Evolutionary conservation across 2,888 invertebrate genomes (phyloP).

Genomic region (Caenorhabditis sinica): DNA sequence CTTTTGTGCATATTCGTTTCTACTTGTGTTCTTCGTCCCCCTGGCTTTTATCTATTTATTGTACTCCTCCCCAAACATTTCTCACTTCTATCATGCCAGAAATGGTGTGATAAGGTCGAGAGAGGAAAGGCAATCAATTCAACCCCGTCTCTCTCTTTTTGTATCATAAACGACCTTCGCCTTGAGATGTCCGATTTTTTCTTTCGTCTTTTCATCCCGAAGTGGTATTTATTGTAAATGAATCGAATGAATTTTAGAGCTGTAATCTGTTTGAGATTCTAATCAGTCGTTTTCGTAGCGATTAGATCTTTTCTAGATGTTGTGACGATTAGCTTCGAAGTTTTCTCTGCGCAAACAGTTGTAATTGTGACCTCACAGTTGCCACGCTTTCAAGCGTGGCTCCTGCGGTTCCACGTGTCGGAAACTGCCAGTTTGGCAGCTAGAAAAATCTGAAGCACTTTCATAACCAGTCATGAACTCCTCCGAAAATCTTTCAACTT

Average conservation of each 20-base stretch:
- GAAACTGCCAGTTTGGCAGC: too few species aligned
- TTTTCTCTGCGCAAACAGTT: too few species aligned
- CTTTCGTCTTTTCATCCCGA: not conserved
- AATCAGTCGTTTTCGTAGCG: slow-evolving; percentile 27
- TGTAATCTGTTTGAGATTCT: not conserved
- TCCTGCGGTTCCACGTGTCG: too few species aligned
- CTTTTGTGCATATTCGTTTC: slow-evolving; percentile 29
- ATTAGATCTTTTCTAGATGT: slow-evolving; percentile 24
- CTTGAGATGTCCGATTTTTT: slow-evolving; percentile 18
- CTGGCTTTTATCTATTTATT: not conserved
- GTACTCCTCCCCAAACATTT: not conserved
- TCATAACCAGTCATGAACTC: not conserved
- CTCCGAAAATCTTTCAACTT: not conserved
- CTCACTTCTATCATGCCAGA: slow-evolving; percentile 55
- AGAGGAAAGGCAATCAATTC: not conserved
- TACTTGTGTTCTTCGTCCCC: slow-evolving; percentile 35
- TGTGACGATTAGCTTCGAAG: not conserved
- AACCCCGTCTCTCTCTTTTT: not conserved
- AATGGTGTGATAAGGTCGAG: slow-evolving; percentile 63
- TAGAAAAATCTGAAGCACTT: too few species aligned
- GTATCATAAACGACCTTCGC: slow-evolving; percentile 11
- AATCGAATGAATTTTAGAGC: not conserved
- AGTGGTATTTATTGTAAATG: slow-evolving; percentile 20
- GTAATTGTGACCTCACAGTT: not conserved
- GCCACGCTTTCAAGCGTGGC: not conserved